Evolutionary conservation across 2,888 invertebrate genomes (phyloP), one percentile per base, ranked within the genome.

Genomic region (Leptothorax acervorum): DNA sequence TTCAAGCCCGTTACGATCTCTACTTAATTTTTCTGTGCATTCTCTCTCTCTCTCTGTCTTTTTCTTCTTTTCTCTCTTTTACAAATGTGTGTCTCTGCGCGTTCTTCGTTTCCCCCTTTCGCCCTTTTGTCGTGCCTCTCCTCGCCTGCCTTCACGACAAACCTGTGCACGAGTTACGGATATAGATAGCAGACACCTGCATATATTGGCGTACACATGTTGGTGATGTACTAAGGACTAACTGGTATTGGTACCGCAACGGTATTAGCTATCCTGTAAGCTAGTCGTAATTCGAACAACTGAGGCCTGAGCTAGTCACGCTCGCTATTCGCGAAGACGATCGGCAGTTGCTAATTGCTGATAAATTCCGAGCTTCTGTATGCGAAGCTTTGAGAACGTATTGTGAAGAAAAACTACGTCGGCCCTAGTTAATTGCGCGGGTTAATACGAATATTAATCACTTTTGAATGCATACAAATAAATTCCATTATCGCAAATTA

Each of bases 1-100:
- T 90, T 85, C 85, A 76, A 82, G 76, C 79, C 88, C 86, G 84
- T 85, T 90, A 87, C 89, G 88, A 89, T 89, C 87, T 88, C 86
- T 71, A 70, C 73, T 71, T 39, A 57, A 74, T 81, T 78, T 75
- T 74, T 78, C 68, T 82, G 39, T 70, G 57, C 60, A 68, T 63
- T 48, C 23, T 28, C 28, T 28, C 23, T 60, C 55, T 53, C 62
- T 73, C 6, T 55, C 57, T 23, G 31, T 51, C 71, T 62, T 18
- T 78, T 57, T 45, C 28, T 18, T 65, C 28, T 66, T 23, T 15
- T 28, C 62, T 35, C 3, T 45, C 31, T 68, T 45, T 68, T 48
- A 66, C 4, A 48, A 68, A 48, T 28, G 75, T 63, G 1, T 60
- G n/a, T 76, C 53, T 51, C 65, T n/a, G 42, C 45, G 68, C 78